Conservation (phyloP, 2,888 invertebrate genomes). For the Lottia scabra region DNA sequence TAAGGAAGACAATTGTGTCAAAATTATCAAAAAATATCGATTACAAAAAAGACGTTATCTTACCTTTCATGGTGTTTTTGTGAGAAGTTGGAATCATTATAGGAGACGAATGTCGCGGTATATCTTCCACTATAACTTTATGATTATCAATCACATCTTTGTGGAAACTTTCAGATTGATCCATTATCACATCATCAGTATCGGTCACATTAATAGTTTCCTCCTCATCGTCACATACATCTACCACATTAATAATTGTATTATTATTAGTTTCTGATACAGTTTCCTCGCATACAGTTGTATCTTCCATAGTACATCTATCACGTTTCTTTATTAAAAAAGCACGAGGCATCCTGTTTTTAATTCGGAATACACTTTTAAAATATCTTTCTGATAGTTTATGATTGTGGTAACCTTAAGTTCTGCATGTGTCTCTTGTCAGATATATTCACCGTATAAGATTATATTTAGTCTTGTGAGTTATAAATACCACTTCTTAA, state of each 20-base stretch:
- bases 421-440: not conserved
- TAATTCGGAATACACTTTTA: too few relatives aligned
- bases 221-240: not conserved
- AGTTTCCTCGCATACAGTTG: not conserved
- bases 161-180: not conserved
- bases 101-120: not conserved
- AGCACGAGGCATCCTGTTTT: constrained; percentile 22
- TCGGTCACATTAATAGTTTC: constrained; percentile 1
- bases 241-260: not conserved
- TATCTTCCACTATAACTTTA: not conserved
- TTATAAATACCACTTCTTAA: constrained; percentile 3
- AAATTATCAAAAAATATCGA: too few relatives aligned
- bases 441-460: not conserved
- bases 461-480: not conserved
- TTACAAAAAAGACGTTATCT: too few relatives aligned
- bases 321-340: constrained; percentile 26
- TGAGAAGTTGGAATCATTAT: too few relatives aligned
- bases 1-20: too few relatives aligned
- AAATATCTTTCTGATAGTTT: too few relatives aligned
- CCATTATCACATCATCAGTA: not conserved
- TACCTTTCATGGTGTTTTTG: too few relatives aligned
- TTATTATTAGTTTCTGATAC: not conserved
- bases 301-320: not conserved
- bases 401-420: too few relatives aligned
- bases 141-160: not conserved